phyloP scores from a whole-genome alignment of 2,113 vertebrate genomes.

The Paralichthys olivaceus region DNA sequence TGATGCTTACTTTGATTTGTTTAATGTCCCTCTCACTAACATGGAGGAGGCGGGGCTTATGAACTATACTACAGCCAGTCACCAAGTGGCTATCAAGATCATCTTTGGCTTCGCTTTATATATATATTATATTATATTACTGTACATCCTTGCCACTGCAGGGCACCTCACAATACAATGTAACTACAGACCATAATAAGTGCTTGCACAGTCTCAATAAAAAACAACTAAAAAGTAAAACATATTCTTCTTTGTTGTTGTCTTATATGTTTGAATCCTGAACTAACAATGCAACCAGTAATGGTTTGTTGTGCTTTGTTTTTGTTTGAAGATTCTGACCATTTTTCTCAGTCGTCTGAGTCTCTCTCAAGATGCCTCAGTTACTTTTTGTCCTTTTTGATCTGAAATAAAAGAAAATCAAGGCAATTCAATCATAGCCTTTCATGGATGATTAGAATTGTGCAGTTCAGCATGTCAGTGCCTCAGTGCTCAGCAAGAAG shows the following conservation, averaged over 20 bases:
- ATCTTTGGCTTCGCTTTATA: background rate
- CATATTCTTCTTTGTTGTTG: background rate
- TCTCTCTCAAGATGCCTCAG: background rate
- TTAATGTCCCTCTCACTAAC: too few relatives aligned
- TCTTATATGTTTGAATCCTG: background rate
- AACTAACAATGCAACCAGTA: background rate
- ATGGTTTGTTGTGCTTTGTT: background rate
- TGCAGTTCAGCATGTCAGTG: background rate
- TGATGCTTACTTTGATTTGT: too few relatives aligned
- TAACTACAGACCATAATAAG: background rate
- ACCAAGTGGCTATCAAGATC: background rate
- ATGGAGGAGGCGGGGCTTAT: too few relatives aligned
- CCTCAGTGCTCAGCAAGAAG: conserved; percentile 1
- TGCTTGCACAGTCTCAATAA: background rate
- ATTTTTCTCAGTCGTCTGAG: background rate
- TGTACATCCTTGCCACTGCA: background rate
- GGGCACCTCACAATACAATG: background rate
- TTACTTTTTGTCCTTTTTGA: background rate
- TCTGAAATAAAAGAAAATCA: background rate
- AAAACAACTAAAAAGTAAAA: background rate
- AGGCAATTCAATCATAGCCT: background rate
- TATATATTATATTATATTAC: too few relatives aligned
- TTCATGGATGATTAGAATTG: background rate
- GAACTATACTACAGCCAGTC: too few relatives aligned
- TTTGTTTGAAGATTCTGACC: background rate